Conservation (phyloP, 2,888 invertebrate genomes). For the Thymelicus acteon region DNA sequence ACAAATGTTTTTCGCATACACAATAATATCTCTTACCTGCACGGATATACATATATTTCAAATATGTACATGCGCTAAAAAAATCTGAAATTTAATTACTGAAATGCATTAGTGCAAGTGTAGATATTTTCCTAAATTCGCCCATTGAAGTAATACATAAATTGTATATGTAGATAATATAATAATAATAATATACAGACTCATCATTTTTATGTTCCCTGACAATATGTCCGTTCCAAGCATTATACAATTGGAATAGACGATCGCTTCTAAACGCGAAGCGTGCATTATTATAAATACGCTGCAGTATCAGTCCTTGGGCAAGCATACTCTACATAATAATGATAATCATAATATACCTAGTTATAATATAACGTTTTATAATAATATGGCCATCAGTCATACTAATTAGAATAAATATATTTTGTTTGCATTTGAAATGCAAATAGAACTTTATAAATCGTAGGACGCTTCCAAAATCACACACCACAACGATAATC, state of each 20-base stretch:
- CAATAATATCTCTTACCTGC: no score
- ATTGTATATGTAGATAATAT: conserved; percentile 4
- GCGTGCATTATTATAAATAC: background rate
- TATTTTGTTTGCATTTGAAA: conserved; percentile 26
- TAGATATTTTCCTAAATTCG: no score
- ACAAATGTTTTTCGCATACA: no score
- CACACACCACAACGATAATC: conserved; percentile 9
- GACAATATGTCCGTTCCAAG: background rate
- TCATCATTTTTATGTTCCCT: conserved; percentile 1
- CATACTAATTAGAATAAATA: conserved; percentile 21
- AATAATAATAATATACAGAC: conserved; percentile 4
- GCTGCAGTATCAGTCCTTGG: conserved; percentile 21
- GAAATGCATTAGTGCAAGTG: no score
- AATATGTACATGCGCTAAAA: no score
- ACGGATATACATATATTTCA: no score
- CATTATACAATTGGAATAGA: conserved; percentile 2
- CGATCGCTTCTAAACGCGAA: conserved; percentile 5
- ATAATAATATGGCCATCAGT: conserved; percentile 26
- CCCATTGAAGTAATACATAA: background rate
- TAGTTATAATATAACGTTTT: conserved; percentile 21
- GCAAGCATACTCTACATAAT: conserved; percentile 18
- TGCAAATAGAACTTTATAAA: conserved; percentile 24
- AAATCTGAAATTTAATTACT: no score
- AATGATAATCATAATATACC: background rate
- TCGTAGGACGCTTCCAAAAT: conserved; percentile 25